Evolutionary conservation across 2,113 vertebrate genomes (phyloP).

Genomic region (Isichthys henryi): DNA sequence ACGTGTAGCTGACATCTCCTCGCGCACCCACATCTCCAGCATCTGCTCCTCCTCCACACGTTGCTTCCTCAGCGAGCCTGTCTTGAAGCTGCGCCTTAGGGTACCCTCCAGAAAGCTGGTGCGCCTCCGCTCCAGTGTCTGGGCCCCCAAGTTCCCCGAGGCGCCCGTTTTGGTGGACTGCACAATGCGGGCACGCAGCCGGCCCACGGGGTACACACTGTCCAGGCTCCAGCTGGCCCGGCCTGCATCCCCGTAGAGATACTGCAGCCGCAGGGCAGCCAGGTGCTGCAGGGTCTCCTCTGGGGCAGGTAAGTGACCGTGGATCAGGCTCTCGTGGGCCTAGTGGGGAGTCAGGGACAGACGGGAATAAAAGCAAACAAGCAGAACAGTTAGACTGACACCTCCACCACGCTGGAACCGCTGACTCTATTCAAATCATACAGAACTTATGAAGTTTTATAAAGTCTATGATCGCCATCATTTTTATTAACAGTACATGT

Average conservation of each 20-base stretch:
- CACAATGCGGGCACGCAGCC: constrained; percentile 76
- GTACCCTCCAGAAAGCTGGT: constrained; percentile 85
- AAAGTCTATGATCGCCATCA: not conserved
- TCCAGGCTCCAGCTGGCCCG: constrained; percentile 76
- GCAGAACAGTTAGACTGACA: not conserved
- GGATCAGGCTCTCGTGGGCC: constrained; percentile 86
- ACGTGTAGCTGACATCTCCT: constrained; percentile 83
- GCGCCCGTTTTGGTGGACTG: constrained; percentile 72
- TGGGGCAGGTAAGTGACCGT: constrained; percentile 81
- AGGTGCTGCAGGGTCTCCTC: constrained; percentile 84
- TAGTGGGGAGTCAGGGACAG: constrained; percentile 32
- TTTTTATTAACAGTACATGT: not conserved
- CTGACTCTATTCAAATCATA: not conserved
- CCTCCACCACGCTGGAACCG: not conserved
- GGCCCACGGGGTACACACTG: constrained; percentile 73
- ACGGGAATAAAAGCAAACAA: not conserved
- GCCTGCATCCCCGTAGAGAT: constrained; percentile 74
- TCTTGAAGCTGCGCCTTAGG: constrained; percentile 78
- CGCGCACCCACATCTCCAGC: constrained; percentile 92
- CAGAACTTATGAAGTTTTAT: not conserved
- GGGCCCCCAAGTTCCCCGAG: constrained; percentile 41
- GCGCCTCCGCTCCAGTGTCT: constrained; percentile 67
- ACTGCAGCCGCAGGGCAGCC: constrained; percentile 80
- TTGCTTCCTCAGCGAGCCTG: constrained; percentile 81
- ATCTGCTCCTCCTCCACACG: constrained; percentile 85